Percentiles rank a stretch among this genome's conserved stretches.
Conservation (phyloP, 2,113 vertebrate genomes). For the Chaenogobius annularis region DNA sequence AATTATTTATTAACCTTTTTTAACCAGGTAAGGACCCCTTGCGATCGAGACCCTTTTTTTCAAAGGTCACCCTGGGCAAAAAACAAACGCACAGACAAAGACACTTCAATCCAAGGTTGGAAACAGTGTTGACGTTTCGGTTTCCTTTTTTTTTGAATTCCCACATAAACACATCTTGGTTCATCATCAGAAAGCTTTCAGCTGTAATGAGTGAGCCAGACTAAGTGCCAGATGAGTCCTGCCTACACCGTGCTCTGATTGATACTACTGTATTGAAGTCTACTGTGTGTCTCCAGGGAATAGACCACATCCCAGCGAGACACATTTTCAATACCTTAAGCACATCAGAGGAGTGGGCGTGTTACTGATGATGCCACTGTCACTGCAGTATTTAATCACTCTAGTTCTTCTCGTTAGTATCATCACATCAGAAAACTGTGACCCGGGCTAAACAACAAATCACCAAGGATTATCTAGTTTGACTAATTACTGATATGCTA, state of each 20-base stretch:
- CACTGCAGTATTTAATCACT: slow-evolving; percentile 11
- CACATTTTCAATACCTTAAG: slow-evolving; percentile 14
- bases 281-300: slow-evolving; percentile 8
- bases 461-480: not conserved
- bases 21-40: too few species aligned
- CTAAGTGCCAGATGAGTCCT: slow-evolving; percentile 45
- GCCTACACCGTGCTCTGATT: not conserved
- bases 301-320: slow-evolving; percentile 3
- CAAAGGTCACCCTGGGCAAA: too few species aligned
- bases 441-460: slow-evolving; percentile 2
- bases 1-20: too few species aligned
- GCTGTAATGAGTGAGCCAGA: slow-evolving; percentile 39
- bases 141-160: slow-evolving; percentile 16
- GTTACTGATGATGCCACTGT: slow-evolving; percentile 9
- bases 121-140: not conserved
- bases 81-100: too few species aligned
- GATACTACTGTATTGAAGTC: slow-evolving; percentile 10
- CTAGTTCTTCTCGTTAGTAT: slow-evolving; percentile 1
- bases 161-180: slow-evolving; percentile 21
- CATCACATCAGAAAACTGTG: not conserved
- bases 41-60: too few species aligned
- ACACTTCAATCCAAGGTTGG: too few species aligned
- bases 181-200: slow-evolving; percentile 41
- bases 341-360: slow-evolving; percentile 7
- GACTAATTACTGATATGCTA: slow-evolving; percentile 2